Base-by-base conservation (phyloP, 2,888 invertebrate genomes). In the Heliconius cydno region DNA sequence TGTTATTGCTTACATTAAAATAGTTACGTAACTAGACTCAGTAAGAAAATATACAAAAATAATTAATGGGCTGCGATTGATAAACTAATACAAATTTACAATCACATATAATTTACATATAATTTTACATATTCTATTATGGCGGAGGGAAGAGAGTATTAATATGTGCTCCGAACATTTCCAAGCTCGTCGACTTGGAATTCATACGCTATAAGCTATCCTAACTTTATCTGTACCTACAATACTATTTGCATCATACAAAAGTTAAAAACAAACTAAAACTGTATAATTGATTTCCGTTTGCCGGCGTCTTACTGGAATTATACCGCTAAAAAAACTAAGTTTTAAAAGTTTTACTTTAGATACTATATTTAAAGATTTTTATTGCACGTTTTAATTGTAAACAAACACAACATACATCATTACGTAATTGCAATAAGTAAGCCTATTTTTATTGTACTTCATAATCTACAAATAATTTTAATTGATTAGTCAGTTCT, bases 31-130 rank as follows among this genome's bases (percentile, higher is more conserved):
- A 70, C 82, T 82, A 81, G 79, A 82, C 82, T 79, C 63, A 79
- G 79, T 82, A 78, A 78, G 77, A 81, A 82, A 81, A 82, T 82
- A 82, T 80, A 81, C 77, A 79, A 81, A 82, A 81, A 79, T 81
- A 79, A 65, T 79, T 79, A 79, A 82, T 76, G 60, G 78, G 81
- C 76, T 78, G 79, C 68, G 75, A 76, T 77, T 77, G 80, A 82
- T 68, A 73, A 79, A 70, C 72, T 81, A 78, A 78, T 60, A 77
- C 57, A 81, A 80, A 74, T 73, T 77, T 77, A 77, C 76, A 73
- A 72, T 80, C 73, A 34, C 73, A 73, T 57, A 34, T 57, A 76
- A 46, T 75, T 74, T 30, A 71, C 74, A 78, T 60, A 80, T 80
- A 79, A 41, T 76, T 79, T 73, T 68, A 76, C 74, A 77, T 81